Evolutionary conservation across 2,113 vertebrate species (phyloP).

Genomic region (Equus quagga): DNA sequence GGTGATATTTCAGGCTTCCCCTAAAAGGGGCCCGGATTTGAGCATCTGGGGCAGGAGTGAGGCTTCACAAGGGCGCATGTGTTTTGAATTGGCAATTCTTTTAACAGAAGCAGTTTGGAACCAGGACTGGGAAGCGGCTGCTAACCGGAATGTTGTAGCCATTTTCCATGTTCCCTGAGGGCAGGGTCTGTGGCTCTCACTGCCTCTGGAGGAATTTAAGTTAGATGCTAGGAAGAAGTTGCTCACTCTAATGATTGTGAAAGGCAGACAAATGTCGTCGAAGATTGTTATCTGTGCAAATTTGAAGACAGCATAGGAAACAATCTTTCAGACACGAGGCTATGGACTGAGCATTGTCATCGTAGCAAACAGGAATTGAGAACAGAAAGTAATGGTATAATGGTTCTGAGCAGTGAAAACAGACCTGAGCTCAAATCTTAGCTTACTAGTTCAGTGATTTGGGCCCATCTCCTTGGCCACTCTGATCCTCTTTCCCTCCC

Average conservation of each 20-base stretch:
- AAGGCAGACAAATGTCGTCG: not conserved
- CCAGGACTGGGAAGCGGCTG: conserved; percentile 23
- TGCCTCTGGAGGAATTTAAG: not conserved
- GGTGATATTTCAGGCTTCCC: not conserved
- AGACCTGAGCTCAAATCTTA: not conserved
- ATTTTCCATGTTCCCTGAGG: conserved; percentile 26
- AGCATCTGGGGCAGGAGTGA: not conserved
- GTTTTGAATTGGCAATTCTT: conserved; percentile 68
- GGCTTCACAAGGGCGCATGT: conserved; percentile 5
- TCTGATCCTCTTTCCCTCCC: not conserved
- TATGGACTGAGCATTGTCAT: not conserved
- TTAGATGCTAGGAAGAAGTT: conserved; percentile 13
- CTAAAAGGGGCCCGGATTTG: not conserved
- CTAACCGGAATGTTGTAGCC: not conserved
- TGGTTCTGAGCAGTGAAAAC: not conserved
- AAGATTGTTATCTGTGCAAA: not conserved
- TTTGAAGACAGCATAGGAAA: not conserved
- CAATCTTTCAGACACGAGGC: not conserved
- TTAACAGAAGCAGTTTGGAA: conserved; percentile 72
- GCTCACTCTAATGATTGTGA: not conserved
- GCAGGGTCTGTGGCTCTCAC: not conserved
- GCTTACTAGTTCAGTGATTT: not conserved
- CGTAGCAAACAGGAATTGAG: not conserved
- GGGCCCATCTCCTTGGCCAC: not conserved
- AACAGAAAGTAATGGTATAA: not conserved